phyloP scores from a whole-genome alignment of 1,140 invertebrate species.

The Xylocopa sonorina region DNA sequence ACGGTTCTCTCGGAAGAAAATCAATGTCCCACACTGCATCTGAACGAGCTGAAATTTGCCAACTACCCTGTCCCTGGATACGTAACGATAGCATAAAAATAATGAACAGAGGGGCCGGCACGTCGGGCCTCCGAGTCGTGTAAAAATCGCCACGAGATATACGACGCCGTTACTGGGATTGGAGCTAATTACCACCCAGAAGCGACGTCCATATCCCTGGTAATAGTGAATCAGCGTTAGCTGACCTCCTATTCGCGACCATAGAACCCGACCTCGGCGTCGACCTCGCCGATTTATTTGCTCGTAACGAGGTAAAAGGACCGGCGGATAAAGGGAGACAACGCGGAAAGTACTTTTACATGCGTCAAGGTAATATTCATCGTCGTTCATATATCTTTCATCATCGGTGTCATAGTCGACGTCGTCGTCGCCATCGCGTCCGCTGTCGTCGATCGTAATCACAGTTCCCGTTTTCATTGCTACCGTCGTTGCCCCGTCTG shows the following conservation, averaged over 20 bases:
- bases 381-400: conserved; percentile 58
- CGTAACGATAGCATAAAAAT: conserved; percentile 71
- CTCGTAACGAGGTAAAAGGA: conserved; percentile 72
- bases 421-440: conserved; percentile 47
- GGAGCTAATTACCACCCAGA: conserved; percentile 80
- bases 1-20: no score
- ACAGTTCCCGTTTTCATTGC: conserved; percentile 6
- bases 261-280: conserved; percentile 69
- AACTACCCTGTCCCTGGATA: no score
- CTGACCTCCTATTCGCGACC: conserved; percentile 74
- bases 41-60: neutral
- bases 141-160: conserved; percentile 78
- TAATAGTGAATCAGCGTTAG: conserved; percentile 74
- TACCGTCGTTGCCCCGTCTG: neutral
- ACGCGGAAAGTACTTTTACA: conserved; percentile 19
- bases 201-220: conserved; percentile 71
- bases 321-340: conserved; percentile 9
- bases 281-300: conserved; percentile 75
- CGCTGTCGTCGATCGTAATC: conserved; percentile 10
- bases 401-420: conserved; percentile 50
- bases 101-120: conserved; percentile 71
- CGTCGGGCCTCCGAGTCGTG: conserved; percentile 55
- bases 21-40: no score
- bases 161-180: conserved; percentile 78
- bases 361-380: conserved; percentile 58